Evolutionary conservation across 2,113 vertebrate species (phyloP).

Genomic region (Oceanites oceanicus): DNA sequence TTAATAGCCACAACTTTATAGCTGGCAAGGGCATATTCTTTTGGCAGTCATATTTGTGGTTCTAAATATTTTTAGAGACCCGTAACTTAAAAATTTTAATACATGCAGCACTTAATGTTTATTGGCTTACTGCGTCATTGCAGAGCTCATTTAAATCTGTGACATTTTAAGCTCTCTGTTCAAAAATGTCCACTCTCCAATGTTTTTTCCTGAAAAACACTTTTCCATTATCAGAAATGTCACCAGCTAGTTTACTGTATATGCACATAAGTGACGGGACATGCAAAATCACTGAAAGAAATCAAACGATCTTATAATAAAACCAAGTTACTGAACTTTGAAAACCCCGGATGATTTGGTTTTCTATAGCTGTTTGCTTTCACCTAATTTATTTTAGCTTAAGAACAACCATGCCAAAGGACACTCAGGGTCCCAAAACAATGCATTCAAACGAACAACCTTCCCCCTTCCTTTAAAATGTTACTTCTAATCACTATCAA

Average conservation of each 20-base stretch:
- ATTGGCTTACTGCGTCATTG: not conserved
- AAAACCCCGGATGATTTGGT: not conserved
- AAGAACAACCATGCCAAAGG: not conserved
- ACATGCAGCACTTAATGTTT: not conserved
- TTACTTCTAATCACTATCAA: not conserved
- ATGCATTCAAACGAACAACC: not conserved
- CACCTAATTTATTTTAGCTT: not conserved
- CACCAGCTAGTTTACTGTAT: not conserved
- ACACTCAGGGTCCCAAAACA: not conserved
- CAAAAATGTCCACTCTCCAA: not conserved
- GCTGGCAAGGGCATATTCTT: not conserved
- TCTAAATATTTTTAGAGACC: not conserved
- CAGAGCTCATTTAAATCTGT: not conserved
- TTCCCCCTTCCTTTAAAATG: not conserved
- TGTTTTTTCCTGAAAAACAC: not conserved
- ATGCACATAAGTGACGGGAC: not conserved
- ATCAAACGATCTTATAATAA: not conserved
- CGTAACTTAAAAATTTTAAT: not conserved
- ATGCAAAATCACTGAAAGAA: not conserved
- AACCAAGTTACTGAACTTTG: not conserved
- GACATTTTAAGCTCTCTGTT: not conserved
- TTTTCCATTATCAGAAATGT: not conserved
- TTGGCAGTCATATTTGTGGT: not conserved
- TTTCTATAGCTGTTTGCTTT: not conserved
- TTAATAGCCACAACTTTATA: not conserved